Conservation (phyloP, 2,797 vertebrate genomes). For the Amazonetta brasiliensis region DNA sequence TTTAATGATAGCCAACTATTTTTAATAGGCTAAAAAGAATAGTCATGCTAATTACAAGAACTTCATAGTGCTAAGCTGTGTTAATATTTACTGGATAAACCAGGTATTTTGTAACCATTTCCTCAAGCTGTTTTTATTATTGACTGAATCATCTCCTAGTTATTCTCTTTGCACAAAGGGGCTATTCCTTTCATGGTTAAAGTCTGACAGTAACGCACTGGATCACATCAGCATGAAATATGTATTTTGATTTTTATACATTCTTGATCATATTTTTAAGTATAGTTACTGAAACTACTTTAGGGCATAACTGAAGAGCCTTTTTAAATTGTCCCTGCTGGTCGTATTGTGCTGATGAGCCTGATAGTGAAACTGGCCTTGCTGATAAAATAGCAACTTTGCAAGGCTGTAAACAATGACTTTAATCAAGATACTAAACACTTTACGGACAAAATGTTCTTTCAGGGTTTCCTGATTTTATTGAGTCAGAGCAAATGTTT, state of each 20-base stretch:
- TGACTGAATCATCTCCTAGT: conserved; percentile 43
- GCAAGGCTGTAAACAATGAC: conserved; percentile 42
- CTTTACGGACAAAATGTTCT: conserved; percentile 45
- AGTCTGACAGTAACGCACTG: conserved; percentile 41
- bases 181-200: conserved; percentile 45
- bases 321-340: conserved; percentile 58
- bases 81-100: conserved; percentile 30
- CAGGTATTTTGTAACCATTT: neutral
- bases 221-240: conserved; percentile 46
- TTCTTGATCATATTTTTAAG: conserved; percentile 68
- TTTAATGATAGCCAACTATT: neutral
- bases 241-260: conserved; percentile 53
- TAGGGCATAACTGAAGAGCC: conserved; percentile 24
- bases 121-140: conserved; percentile 50
- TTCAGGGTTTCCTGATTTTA: conserved; percentile 61
- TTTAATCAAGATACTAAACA: conserved; percentile 68
- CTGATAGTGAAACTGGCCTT: conserved; percentile 37
- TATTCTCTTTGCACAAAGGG: conserved; percentile 39
- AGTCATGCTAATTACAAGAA: neutral
- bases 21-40: conserved; percentile 3
- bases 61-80: neutral
- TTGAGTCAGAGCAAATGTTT: neutral
- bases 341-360: neutral
- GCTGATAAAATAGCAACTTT: conserved; percentile 13
- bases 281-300: conserved; percentile 57